A percentile compares a stretch with the other conserved stretches of the same genome.
phyloP scores from a whole-genome alignment of 2,888 invertebrate genomes.

The Alentia gelatinosa region DNA sequence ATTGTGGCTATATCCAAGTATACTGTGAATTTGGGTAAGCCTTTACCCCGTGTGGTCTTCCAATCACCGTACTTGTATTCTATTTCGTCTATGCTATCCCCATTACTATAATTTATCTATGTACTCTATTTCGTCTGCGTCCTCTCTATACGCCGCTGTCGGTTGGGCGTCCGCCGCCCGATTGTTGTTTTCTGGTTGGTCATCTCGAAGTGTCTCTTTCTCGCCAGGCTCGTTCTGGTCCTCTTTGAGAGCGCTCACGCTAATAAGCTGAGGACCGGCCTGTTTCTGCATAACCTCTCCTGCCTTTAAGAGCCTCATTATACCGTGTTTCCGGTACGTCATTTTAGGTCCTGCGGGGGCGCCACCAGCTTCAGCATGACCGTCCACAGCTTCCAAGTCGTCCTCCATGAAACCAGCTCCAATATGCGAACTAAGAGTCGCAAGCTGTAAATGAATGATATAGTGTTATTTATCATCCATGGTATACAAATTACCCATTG shows the following conservation, averaged over 20 bases:
- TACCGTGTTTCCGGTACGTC: conserved; percentile 12
- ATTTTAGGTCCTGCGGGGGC: background rate
- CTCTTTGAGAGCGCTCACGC: background rate
- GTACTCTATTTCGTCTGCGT: no score
- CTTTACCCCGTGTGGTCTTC: no score
- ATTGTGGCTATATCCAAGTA: no score
- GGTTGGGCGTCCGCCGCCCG: no score
- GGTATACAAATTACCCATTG: no score
- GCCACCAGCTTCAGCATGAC: background rate
- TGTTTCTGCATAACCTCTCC: background rate
- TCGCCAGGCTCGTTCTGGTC: background rate
- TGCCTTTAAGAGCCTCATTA: background rate
- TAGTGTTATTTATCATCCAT: no score
- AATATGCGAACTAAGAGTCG: background rate
- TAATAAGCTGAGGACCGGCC: background rate
- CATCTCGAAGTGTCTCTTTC: no score
- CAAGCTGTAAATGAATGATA: background rate
- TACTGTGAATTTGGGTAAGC: no score
- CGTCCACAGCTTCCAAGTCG: background rate
- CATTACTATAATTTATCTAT: no score
- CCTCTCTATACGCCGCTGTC: no score
- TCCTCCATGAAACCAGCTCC: background rate
- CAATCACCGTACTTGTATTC: no score
- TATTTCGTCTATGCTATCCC: no score
- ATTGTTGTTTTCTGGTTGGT: background rate